phyloP scores from a whole-genome alignment of 2,113 vertebrate genomes.

The Hippocampus comes region DNA sequence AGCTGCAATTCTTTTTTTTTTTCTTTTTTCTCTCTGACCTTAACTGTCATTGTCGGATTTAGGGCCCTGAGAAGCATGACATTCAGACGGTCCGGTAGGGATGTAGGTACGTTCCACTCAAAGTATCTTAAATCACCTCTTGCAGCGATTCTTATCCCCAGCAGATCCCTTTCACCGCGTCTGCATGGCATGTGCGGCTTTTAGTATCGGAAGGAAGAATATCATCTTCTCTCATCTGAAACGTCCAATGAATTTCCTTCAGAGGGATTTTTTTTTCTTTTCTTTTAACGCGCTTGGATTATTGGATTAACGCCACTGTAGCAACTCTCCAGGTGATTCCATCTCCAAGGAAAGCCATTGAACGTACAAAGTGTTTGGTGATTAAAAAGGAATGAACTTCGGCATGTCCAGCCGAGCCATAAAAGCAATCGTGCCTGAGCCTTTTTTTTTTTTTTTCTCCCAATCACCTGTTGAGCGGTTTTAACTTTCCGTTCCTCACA shows the following conservation, averaged over 20 bases:
- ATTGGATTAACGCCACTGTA: not conserved
- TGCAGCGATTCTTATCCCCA: not conserved
- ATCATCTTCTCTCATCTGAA: not conserved
- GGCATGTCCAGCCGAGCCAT: not conserved
- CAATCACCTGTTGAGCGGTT: constrained; percentile 36
- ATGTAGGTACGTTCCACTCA: not conserved
- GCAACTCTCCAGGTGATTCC: no score
- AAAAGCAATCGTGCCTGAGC: not conserved
- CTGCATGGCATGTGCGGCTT: not conserved
- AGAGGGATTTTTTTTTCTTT: not conserved
- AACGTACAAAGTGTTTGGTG: not conserved
- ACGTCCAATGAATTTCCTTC: not conserved
- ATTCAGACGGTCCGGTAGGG: not conserved
- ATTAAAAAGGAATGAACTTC: not conserved
- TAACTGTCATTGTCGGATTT: not conserved
- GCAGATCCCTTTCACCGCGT: not conserved
- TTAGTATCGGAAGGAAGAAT: not conserved
- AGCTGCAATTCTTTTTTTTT: not conserved
- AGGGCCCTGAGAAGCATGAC: not conserved
- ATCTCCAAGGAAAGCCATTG: no score
- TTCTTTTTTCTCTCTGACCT: not conserved
- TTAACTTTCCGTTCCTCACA: constrained; percentile 43
- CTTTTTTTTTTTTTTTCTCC: constrained; percentile 9
- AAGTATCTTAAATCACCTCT: not conserved
- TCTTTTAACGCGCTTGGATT: not conserved